Evolutionary conservation across 2,113 vertebrate genomes (phyloP), one percentile per base, ranked within the genome.

Genomic region (Sclerurus mexicanus): DNA sequence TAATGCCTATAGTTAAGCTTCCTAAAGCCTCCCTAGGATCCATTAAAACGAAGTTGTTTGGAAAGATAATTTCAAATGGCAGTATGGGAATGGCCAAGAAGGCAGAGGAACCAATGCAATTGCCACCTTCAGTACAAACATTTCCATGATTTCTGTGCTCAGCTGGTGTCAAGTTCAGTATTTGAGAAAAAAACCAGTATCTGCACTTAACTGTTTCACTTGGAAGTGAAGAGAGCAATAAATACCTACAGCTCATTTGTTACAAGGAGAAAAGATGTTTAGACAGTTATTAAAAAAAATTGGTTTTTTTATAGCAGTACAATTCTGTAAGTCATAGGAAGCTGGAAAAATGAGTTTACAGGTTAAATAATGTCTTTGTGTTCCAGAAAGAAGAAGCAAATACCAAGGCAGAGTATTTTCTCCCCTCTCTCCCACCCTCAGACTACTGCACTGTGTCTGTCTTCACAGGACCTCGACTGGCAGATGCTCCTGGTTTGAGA

Each of bases 401-500:
- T 6, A 59, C 30, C 49, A 85, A 2, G 17, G 39, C 31, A 31
- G 28, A 50, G 4, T 46, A 15, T 60, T 89, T 93, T 72, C 56
- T 74, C 92, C 33, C 12, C 8, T 77, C 9, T 73, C 42, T 75
- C 16, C 25, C 49, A 60, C 11, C 25, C 35, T 85, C 44, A 16
- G 10, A 44, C 42, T 72, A 2, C 50, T 15, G 30, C 46, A 58
- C 50, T 53, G 37, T 75, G 24, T 76, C 28, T 69, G 14, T 89
- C 42, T 89, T 89, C 71, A 58, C 91, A 97, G 97, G 78, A 30
- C 77, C 3, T 5, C 19, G 4, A 30, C 59, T 78, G 80, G 33
- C 56, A 50, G 64, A 50, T n/a, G 44, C 28, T 75, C 52, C 14
- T 98, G 98, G 98, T 98, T 98, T 98, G 95, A 92, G 89, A 90